Evolutionary conservation across 64 coral and sea anemone species (phyloP).

Genomic region (Trachythela sp.): DNA sequence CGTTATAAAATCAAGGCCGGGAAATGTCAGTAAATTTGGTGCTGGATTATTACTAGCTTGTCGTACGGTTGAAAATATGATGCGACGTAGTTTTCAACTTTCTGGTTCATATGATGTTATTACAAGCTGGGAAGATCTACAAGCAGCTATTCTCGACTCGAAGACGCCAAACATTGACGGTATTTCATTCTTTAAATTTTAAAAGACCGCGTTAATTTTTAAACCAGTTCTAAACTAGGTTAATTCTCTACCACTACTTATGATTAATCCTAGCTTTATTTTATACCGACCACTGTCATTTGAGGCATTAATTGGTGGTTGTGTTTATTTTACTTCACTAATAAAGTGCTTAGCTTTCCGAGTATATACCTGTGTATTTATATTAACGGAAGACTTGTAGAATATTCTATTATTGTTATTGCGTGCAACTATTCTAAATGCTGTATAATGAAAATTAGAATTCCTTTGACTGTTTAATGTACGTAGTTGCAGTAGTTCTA

Average conservation of each 20-base stretch:
- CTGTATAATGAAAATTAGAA: not conserved
- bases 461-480: not conserved
- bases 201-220: not conserved
- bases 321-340: not conserved
- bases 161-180: constrained; percentile 4
- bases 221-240: not conserved
- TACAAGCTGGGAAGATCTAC: constrained; percentile 71
- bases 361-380: not conserved
- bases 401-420: not conserved
- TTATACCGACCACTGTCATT: not conserved
- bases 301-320: not conserved
- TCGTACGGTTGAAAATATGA: constrained; percentile 49
- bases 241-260: not conserved
- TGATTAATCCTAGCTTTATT: not conserved
- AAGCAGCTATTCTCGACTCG: not conserved
- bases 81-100: constrained; percentile 93
- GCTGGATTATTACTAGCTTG: constrained; percentile 6
- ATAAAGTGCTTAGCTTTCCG: not conserved
- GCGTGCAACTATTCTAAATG: not conserved
- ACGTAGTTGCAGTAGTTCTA: not conserved
- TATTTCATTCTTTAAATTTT: not conserved
- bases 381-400: not conserved
- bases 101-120: constrained; percentile 99
- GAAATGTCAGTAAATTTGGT: constrained; percentile 8
- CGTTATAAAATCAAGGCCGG: not conserved